Base-by-base conservation (phyloP, 1,140 invertebrate species). In the Drosophila virilis region DNA sequence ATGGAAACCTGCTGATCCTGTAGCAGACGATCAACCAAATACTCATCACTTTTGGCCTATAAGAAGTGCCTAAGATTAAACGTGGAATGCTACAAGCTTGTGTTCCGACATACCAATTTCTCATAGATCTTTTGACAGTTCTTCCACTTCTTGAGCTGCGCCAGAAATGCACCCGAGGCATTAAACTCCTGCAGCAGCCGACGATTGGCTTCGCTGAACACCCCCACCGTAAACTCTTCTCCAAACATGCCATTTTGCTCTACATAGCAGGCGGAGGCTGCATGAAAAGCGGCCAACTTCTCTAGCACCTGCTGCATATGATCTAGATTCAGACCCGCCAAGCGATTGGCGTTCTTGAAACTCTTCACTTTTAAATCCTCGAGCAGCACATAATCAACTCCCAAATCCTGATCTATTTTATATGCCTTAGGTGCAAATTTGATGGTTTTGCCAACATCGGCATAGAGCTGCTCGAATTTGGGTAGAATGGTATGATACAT, bases 241-340 rank as follows among this genome's bases (percentile, higher is more conserved):
- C 77, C 58, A 33, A 77, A 91, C n/a, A 79, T 71, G 0, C 90
- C 90, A 15, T 80, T 58, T 12, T 91, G 88, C 62, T 91, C 91
- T 17, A 91, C 91, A 59, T 90, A 91, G 48, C 91, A 92, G 2
- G 91, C 90, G 0, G 92, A 93, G 2, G 90, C 80, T 0, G 94
- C 94, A 79, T 95, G 94, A 69, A 94, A 94, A 6, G 93, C 93
- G 0, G 94, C 94, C 32, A 95, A 73, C 15, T 93, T 93, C 48
- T 93, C 93, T 0, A 94, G 90, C 0, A 93, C 93, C 28, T 91
- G 76, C 17, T 92, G 92, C 38, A 94, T 88, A 55, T 94, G 93
- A 8, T 93, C 89, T 5, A 94, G 62, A 33, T 94, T 92, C 0
- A 95, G 70, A 5, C 94, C 94, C 40, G 92, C 86, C 35, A 92